Conservation (phyloP, 1,140 invertebrate species). For the Ceratosolen fusciceps region DNA sequence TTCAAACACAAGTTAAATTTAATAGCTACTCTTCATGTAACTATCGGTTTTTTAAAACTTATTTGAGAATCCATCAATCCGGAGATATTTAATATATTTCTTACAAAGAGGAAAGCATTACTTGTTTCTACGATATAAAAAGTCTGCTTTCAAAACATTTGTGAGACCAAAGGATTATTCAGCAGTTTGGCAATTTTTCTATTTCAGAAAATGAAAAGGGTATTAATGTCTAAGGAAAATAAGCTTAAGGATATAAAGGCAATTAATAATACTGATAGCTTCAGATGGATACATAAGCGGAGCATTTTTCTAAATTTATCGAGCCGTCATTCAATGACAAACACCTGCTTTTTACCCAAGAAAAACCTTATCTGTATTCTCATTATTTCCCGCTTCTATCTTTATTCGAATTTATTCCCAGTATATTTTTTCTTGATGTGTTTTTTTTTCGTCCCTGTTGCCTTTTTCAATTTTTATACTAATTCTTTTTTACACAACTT, state of each 20-base stretch:
- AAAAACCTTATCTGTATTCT: neutral
- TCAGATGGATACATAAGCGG: neutral
- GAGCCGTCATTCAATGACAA: slow-evolving; percentile 16
- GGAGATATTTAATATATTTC: no score
- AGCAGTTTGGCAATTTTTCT: no score
- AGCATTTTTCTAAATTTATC: slow-evolving; percentile 19
- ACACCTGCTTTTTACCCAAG: neutral
- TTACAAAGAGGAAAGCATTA: no score
- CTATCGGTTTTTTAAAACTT: no score
- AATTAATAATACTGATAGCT: neutral
- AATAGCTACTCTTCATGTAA: neutral
- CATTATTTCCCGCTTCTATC: neutral
- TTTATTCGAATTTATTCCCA: neutral
- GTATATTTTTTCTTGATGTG: neutral
- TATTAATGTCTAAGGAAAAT: neutral
- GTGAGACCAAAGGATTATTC: no score
- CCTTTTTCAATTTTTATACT: neutral
- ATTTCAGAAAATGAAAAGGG: no score
- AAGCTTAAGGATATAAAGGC: neutral
- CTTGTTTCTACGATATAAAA: no score
- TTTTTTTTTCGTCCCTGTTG: neutral
- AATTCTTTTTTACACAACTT: neutral
- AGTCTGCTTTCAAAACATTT: no score
- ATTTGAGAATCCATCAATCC: no score
- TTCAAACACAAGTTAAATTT: neutral